Conservation (phyloP, 2,797 vertebrate genomes). For the Scyliorhinus canicula region DNA sequence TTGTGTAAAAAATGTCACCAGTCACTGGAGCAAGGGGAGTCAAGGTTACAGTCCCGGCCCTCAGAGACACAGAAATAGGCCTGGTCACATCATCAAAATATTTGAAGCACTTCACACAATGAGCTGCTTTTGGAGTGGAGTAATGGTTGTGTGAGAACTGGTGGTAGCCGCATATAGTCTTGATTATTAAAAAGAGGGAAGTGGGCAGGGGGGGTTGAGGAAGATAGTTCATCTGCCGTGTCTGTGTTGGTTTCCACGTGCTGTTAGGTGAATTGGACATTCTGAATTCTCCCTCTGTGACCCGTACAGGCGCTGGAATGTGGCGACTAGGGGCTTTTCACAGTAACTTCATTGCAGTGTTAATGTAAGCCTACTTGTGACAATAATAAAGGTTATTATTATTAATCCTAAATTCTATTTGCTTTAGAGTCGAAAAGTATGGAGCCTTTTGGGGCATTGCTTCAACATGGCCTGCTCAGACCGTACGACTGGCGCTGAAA, state of each 20-base stretch:
- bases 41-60: background rate
- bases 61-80: background rate
- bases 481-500: background rate
- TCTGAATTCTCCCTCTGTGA: too few species aligned
- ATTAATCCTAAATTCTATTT: background rate
- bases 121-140: background rate
- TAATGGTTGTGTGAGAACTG: background rate
- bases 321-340: too few species aligned
- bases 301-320: too few species aligned
- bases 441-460: background rate
- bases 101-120: conserved; percentile 15
- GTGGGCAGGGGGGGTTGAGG: background rate
- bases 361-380: too few species aligned
- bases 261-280: too few species aligned
- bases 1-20: background rate
- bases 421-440: background rate
- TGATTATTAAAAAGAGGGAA: background rate
- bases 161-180: background rate
- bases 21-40: background rate
- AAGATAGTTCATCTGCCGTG: too few species aligned
- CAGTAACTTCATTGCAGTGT: too few species aligned
- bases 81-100: background rate
- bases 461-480: background rate
- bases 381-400: too few species aligned
- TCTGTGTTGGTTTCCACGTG: too few species aligned